phyloP scores from a whole-genome alignment of 1,140 invertebrate species.

The Drosophila pseudoobscura region DNA sequence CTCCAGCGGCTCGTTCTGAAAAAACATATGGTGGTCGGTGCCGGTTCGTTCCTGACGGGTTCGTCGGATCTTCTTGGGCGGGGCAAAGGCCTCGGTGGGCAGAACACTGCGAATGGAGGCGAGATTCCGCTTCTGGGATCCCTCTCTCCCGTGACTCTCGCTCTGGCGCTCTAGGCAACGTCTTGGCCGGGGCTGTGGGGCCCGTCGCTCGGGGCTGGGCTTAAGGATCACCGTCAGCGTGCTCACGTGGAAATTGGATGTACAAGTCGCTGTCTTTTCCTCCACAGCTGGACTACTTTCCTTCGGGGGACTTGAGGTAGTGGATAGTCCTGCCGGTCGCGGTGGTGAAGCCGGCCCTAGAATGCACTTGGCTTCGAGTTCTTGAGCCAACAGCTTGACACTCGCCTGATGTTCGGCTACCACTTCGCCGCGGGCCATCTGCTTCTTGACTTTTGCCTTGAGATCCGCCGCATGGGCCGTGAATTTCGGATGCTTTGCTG shows the following conservation, averaged over 20 bases:
- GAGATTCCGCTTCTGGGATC: slow-evolving; percentile 59
- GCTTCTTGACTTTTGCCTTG: slow-evolving; percentile 59
- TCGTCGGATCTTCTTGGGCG: slow-evolving; percentile 77
- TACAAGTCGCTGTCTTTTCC: neutral
- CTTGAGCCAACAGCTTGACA: slow-evolving; percentile 66
- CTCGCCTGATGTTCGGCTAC: slow-evolving; percentile 63
- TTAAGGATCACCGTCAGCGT: slow-evolving; percentile 73
- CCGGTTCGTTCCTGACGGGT: slow-evolving; percentile 60
- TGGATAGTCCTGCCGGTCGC: neutral
- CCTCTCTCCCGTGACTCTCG: slow-evolving; percentile 9
- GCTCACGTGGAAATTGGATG: slow-evolving; percentile 57
- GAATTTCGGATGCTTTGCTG: slow-evolving; percentile 71
- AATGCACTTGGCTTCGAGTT: slow-evolving; percentile 70
- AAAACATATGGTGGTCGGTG: slow-evolving; percentile 55
- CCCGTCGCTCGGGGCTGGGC: slow-evolving; percentile 53
- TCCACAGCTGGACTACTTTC: neutral
- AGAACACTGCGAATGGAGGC: slow-evolving; percentile 54
- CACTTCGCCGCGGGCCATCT: slow-evolving; percentile 67
- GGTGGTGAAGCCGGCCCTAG: slow-evolving; percentile 18
- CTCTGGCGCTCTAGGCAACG: slow-evolving; percentile 18
- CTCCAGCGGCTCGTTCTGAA: slow-evolving; percentile 72
- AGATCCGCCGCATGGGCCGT: slow-evolving; percentile 58
- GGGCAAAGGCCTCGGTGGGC: slow-evolving; percentile 71
- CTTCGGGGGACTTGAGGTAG: neutral
- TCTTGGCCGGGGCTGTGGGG: neutral